Percentiles rank a stretch among this genome's conserved stretches.
Evolutionary conservation across 1,140 invertebrate species (phyloP).

Genomic region (Lamellibrachia luymesi): DNA sequence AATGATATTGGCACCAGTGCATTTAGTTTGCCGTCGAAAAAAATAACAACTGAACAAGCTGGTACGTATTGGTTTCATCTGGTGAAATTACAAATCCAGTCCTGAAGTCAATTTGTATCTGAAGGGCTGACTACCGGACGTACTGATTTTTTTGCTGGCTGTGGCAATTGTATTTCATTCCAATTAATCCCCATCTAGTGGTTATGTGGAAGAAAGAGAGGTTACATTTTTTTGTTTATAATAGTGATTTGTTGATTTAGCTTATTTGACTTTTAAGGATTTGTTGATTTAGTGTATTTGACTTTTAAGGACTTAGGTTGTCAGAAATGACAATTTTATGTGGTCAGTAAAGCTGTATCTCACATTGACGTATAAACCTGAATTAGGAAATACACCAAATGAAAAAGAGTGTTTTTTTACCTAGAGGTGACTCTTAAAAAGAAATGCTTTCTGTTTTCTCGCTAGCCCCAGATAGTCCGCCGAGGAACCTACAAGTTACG

Average conservation of each 20-base stretch:
- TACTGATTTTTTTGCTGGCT: too few species aligned
- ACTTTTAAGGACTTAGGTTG: background rate
- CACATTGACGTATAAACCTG: background rate
- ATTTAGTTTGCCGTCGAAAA: slow-evolving; percentile 85
- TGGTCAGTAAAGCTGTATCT: background rate
- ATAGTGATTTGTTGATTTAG: too few species aligned
- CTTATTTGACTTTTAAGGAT: too few species aligned
- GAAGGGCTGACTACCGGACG: too few species aligned
- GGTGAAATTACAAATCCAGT: background rate
- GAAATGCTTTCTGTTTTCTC: slow-evolving; percentile 3
- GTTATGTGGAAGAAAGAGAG: too few species aligned
- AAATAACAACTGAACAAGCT: slow-evolving; percentile 68
- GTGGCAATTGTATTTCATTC: too few species aligned
- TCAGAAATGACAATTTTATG: background rate
- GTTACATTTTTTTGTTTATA: too few species aligned
- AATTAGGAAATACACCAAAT: background rate
- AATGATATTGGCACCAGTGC: slow-evolving; percentile 93
- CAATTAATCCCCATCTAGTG: too few species aligned
- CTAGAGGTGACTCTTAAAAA: background rate
- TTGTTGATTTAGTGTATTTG: background rate
- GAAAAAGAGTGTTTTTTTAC: background rate
- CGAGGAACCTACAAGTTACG: slow-evolving; percentile 79
- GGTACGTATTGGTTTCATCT: slow-evolving; percentile 38
- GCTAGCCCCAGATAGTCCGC: slow-evolving; percentile 79
- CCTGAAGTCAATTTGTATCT: background rate